Evolutionary conservation across 2,113 vertebrate species (phyloP), one percentile per base, ranked within the genome.

Genomic region (Scomber colias): DNA sequence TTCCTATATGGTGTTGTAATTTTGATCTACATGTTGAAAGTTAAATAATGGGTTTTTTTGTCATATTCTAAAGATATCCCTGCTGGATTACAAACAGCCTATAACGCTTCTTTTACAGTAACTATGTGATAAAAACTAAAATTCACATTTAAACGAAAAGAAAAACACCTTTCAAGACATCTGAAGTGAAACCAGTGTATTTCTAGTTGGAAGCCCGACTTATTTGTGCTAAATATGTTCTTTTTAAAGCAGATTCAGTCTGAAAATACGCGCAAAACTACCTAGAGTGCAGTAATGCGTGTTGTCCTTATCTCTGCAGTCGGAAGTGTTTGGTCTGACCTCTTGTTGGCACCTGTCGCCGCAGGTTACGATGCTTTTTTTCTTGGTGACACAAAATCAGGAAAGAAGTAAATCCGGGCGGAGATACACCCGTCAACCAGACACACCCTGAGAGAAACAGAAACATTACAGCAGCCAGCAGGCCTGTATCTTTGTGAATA

Each of bases 261-360:
- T 12, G 63, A 55, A 74, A 81, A 44, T 21, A 15, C 31, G n/a
- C 35, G 14, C 13, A 31, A 66, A 27, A 51, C 51, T 50, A 50
- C 21, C 24, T 27, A 27, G 3, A 9, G n/a, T 48, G 49, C 13
- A 45, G 31, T 59, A 30, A 1, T 24, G 67, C 17, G 27, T 46
- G 74, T 59, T 49, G 35, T 66, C 55, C 77, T 84, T 83, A 81
- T 81, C 78, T 50, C 35, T 66, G 73, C 68, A 57, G 79, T 75
- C 70, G 83, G 87, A 90, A 87, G 87, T 80, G 78, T 63, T 71
- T 27, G 19, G 59, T 59, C 49, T 93, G 92, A 94, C 90, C 86
- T 87, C 89, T 89, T 78, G 90, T 91, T 92, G 86, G 79, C 93
- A 95, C 91, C 92, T 92, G 91, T 92, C 85, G 85, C 91, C 91